Evolutionary conservation across 2,113 vertebrate species (phyloP).

Genomic region (Formicarius rufipectus): DNA sequence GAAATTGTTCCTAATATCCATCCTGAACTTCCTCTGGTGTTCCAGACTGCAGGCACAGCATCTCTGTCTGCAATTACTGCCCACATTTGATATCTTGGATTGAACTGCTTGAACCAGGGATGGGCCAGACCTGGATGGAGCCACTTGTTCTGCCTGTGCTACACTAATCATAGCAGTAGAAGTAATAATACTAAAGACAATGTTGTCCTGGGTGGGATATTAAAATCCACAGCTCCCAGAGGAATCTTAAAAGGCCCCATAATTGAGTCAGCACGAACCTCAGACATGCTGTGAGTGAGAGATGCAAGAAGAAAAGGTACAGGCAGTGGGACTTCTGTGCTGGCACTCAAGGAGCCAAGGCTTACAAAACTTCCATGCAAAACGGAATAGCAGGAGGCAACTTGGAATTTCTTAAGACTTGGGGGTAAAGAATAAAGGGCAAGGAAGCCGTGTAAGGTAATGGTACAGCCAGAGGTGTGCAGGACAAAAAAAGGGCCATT

Average conservation of each 20-base stretch:
- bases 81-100: neutral
- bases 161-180: neutral
- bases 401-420: neutral
- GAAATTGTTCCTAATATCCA: neutral
- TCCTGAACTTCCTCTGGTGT: neutral
- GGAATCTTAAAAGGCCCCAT: neutral
- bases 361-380: neutral
- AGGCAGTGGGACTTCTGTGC: neutral
- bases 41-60: neutral
- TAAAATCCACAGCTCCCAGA: neutral
- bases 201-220: conserved; percentile 10
- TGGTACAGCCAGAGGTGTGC: neutral
- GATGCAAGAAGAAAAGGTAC: neutral
- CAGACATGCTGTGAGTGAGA: neutral
- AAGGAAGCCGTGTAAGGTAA: neutral
- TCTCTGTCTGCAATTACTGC: neutral
- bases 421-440: neutral
- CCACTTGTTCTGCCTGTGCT: neutral
- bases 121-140: neutral
- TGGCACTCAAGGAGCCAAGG: neutral
- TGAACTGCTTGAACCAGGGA: neutral
- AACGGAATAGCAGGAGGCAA: neutral
- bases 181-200: neutral
- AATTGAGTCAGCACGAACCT: conserved; percentile 31
- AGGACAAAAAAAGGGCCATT: neutral